phyloP scores from a whole-genome alignment of 2,888 invertebrate genomes.

The Epinotia ramella region DNA sequence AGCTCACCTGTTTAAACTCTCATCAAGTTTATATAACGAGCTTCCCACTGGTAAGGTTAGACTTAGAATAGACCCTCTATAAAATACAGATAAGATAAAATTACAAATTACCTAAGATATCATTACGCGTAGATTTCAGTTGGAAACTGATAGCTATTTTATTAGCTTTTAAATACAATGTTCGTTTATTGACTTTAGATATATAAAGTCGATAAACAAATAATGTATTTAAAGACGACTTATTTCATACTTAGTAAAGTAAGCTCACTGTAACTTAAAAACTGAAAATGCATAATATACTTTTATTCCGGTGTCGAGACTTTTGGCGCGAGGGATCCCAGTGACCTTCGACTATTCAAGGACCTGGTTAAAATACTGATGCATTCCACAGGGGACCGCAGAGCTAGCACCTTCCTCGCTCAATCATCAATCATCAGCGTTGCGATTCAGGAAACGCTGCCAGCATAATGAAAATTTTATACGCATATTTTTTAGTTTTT shows the following conservation, averaged over 20 bases:
- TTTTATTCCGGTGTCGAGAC: too few species aligned
- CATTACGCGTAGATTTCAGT: neutral
- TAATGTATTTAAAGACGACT: too few species aligned
- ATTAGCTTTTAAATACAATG: slow-evolving; percentile 9
- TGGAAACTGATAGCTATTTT: slow-evolving; percentile 7
- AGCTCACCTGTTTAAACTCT: neutral
- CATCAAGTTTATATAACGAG: neutral
- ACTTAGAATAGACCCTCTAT: neutral
- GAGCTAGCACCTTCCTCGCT: too few species aligned
- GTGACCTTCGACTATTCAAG: too few species aligned
- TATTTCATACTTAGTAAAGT: neutral
- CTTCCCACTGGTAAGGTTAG: neutral
- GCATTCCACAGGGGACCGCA: too few species aligned
- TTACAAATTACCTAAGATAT: slow-evolving; percentile 16
- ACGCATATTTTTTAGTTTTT: too few species aligned
- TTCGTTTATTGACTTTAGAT: slow-evolving; percentile 1
- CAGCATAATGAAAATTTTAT: too few species aligned
- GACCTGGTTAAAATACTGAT: too few species aligned
- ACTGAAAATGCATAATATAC: too few species aligned
- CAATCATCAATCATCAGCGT: too few species aligned
- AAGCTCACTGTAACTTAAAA: neutral
- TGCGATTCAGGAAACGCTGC: too few species aligned
- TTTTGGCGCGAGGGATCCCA: too few species aligned
- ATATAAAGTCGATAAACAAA: neutral
- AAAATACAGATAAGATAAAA: slow-evolving; percentile 22